Evolutionary conservation across 2,113 vertebrate species (phyloP).

Genomic region (Cyphomyrus plagiostoma): DNA sequence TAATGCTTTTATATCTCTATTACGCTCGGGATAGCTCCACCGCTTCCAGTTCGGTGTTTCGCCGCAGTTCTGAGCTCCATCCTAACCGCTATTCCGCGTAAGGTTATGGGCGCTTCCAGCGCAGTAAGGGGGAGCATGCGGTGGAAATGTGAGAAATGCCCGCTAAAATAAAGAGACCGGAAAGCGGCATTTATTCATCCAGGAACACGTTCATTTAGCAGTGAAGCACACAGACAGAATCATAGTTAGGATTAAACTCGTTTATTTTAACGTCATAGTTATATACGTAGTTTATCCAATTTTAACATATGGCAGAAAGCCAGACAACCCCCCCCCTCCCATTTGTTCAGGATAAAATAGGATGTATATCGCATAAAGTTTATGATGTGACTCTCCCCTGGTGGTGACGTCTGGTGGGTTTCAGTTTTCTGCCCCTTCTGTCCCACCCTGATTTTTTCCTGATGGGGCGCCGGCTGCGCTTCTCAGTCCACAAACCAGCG

Average conservation of each 20-base stretch:
- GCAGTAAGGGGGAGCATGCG: not conserved
- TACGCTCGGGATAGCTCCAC: not conserved
- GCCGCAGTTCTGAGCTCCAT: not conserved
- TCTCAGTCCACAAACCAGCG: not conserved
- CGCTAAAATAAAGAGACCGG: not conserved
- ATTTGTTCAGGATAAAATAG: not conserved
- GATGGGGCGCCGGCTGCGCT: not conserved
- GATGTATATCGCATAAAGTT: not conserved
- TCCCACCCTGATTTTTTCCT: not conserved
- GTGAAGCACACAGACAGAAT: not conserved
- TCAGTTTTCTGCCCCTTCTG: not conserved
- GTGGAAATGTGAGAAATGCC: not conserved
- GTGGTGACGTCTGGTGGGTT: not conserved
- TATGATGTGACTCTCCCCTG: not conserved
- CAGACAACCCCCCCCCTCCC: not conserved
- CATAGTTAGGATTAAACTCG: not conserved
- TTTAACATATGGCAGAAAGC: not conserved
- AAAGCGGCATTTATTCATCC: not conserved
- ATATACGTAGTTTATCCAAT: not conserved
- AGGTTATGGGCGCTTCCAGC: not conserved
- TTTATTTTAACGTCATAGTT: not conserved
- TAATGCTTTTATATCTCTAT: slow-evolving; percentile 30
- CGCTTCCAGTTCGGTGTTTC: not conserved
- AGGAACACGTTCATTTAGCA: not conserved
- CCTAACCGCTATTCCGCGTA: not conserved